Evolutionary conservation across 64 coral and sea anemone genomes (phyloP).

Genomic region (Stichodactyla helianthus): DNA sequence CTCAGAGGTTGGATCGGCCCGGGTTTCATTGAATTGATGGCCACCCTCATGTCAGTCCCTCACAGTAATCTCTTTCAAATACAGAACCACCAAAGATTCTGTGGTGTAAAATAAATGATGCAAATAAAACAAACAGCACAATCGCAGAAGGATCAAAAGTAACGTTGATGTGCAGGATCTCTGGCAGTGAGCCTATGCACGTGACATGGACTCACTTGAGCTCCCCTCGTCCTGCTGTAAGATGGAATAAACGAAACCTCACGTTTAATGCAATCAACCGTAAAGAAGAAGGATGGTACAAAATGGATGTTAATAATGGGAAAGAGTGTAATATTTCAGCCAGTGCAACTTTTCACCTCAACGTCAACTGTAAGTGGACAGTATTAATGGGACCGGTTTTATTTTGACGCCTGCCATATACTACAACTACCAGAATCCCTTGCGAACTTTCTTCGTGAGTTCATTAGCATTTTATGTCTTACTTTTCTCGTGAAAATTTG

Average conservation of each 20-base stretch:
- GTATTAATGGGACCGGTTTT: too few species aligned
- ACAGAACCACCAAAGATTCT: slow-evolving; percentile 1
- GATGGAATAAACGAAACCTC: neutral
- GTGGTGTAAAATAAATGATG: neutral
- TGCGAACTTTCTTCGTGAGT: too few species aligned
- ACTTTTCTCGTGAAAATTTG: too few species aligned
- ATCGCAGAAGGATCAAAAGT: neutral
- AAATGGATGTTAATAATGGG: neutral
- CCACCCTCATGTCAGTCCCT: too few species aligned
- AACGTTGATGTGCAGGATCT: neutral
- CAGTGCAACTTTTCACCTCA: neutral
- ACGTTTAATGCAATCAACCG: neutral
- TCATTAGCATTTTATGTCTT: too few species aligned
- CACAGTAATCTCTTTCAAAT: neutral
- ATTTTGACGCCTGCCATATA: too few species aligned
- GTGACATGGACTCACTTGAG: neutral
- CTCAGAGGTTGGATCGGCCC: too few species aligned
- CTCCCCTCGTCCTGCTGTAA: neutral
- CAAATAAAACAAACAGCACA: neutral
- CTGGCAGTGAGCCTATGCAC: neutral
- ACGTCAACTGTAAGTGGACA: neutral
- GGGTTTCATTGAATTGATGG: too few species aligned
- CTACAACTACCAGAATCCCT: too few species aligned
- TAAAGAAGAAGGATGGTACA: neutral
- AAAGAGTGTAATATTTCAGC: neutral